Evolutionary conservation across 2,888 invertebrate species (phyloP), one percentile per base, ranked within the genome.

Genomic region (Pharmacophagus antenor): DNA sequence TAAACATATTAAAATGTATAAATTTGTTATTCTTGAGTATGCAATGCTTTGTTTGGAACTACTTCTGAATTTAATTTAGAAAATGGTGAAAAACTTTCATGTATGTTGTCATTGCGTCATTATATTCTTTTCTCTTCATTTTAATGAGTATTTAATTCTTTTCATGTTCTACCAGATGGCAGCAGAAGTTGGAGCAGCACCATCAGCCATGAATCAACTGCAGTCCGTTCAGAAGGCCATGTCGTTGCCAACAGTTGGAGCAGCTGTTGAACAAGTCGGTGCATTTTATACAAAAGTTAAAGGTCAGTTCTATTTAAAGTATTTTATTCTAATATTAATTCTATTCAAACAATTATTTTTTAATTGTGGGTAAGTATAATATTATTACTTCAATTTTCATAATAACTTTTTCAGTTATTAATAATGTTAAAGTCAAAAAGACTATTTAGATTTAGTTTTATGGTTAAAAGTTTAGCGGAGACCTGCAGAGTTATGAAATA

Each of bases 211-310:
- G 73, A 74, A 81, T 0, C 86, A 85, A 67, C 67, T 92, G 64
- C 91, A 90, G 74, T 88, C 91, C 0, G 84, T 92, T 2, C 88
- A 92, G 74, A 91, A 92, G 70, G 91, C 88, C 20, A 85, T 91
- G 82, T 83, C 91, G 48, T 75, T 93, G 65, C 93, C 93, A 18
- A 84, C 92, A 20, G 91, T 93, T 2, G 92, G 85, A 21, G 92
- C 91, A 41, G 90, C 93, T 0, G 92, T 91, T 62, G 91, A 88
- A 22, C 92, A 92, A 72, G 91, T 93, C 6, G 89, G 91, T 12
- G 89, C 90, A 44, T 82, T 92, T 56, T 93, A 93, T 75, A 82
- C 80, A 22, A 90, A 78, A 77, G 90, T 92, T 48, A 92, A 92
- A 74, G 91, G 88, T 60, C n/a, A 46, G 49, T 54, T 48, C 12